Conservation (phyloP, 2,888 invertebrate genomes). For the Orthosia gracilis region DNA sequence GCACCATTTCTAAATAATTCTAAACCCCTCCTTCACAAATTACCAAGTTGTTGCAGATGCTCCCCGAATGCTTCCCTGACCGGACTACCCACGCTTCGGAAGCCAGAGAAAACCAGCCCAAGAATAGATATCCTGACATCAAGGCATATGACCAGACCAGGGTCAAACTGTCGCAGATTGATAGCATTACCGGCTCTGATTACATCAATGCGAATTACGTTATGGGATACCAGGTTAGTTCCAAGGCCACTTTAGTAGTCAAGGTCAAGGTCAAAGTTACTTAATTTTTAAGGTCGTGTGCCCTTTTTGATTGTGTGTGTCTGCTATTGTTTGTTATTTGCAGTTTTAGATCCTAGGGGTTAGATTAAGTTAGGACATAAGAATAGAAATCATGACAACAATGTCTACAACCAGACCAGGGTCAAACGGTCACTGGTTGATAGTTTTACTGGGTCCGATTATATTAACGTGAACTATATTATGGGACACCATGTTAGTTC, state of each 20-base stretch:
- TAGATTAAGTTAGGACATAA: constrained; percentile 84
- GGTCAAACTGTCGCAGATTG: constrained; percentile 94
- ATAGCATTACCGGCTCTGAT: constrained; percentile 95
- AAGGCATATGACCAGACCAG: constrained; percentile 98
- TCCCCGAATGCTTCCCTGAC: constrained; percentile 97
- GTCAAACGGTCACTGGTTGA: constrained; percentile 95
- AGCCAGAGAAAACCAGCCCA: constrained; percentile 95
- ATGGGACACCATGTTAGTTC: constrained; percentile 94
- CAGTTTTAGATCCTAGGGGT: background rate
- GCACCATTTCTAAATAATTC: constrained; percentile 24
- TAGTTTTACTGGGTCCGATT: constrained; percentile 96
- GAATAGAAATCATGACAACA: constrained; percentile 98
- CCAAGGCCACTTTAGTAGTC: background rate
- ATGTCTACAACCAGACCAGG: constrained; percentile 97
- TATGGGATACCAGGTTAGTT: constrained; percentile 94
- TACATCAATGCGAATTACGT: constrained; percentile 98
- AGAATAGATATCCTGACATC: constrained; percentile 98
- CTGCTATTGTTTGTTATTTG: background rate
- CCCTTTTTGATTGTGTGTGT: constrained; percentile 1
- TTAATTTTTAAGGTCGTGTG: background rate
- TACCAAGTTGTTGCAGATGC: constrained; percentile 89
- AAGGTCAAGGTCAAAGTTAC: background rate
- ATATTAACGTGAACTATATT: constrained; percentile 98
- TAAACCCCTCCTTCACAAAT: constrained; percentile 41
- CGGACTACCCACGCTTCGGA: constrained; percentile 97